phyloP scores from a whole-genome alignment of 1,140 invertebrate genomes.

The Zaprionus tsacasi region DNA sequence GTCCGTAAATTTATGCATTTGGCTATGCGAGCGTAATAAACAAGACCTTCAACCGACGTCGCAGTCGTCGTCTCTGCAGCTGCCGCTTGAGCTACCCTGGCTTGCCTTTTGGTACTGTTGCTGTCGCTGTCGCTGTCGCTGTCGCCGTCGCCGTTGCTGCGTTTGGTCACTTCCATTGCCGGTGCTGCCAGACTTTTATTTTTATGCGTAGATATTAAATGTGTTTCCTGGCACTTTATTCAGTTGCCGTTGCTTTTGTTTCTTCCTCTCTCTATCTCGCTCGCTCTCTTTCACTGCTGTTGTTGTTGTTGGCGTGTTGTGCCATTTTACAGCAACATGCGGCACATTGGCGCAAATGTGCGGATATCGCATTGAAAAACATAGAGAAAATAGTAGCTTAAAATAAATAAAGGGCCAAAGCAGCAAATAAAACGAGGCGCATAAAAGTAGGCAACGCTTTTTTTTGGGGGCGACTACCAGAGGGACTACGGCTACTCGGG shows the following conservation, averaged over 20 bases:
- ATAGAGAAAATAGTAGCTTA: slow-evolving; percentile 21
- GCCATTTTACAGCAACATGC: slow-evolving; percentile 75
- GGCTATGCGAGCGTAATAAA: slow-evolving; percentile 82
- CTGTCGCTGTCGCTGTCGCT: slow-evolving; percentile 24
- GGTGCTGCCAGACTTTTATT: slow-evolving; percentile 79
- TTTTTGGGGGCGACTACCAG: too few species aligned
- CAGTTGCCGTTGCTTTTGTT: slow-evolving; percentile 48
- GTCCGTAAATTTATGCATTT: slow-evolving; percentile 83
- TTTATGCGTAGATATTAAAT: slow-evolving; percentile 83
- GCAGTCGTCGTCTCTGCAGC: slow-evolving; percentile 36
- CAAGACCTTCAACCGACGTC: slow-evolving; percentile 79
- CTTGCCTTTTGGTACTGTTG: slow-evolving; percentile 30
- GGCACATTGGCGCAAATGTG: slow-evolving; percentile 77
- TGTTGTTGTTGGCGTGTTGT: slow-evolving; percentile 65
- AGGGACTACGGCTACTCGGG: slow-evolving; percentile 12
- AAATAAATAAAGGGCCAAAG: slow-evolving; percentile 19
- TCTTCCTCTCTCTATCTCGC: slow-evolving; percentile 12
- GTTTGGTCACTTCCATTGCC: slow-evolving; percentile 78
- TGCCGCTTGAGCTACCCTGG: slow-evolving; percentile 31
- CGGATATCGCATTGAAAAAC: slow-evolving; percentile 62
- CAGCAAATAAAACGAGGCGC: slow-evolving; percentile 44
- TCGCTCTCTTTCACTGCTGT: slow-evolving; percentile 11
- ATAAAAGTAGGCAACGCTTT: slow-evolving; percentile 70
- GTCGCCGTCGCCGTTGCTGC: slow-evolving; percentile 33
- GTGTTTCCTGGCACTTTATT: slow-evolving; percentile 83